Evolutionary conservation across 2,113 vertebrate genomes (phyloP).

Genomic region (Hippocampus guttulatus): DNA sequence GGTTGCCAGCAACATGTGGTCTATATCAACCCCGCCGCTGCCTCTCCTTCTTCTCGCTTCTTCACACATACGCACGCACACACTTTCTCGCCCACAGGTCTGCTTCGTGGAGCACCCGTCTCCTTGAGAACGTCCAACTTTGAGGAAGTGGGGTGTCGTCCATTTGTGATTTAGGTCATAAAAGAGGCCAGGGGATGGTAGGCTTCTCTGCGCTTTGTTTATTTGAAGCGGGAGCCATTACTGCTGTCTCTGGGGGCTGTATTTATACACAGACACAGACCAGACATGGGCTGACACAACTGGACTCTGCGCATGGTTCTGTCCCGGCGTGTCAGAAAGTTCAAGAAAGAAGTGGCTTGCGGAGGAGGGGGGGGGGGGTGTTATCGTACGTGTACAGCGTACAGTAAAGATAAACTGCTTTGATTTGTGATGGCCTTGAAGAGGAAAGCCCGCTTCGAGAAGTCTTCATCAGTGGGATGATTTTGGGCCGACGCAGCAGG

Average conservation of each 20-base stretch:
- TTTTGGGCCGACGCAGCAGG: constrained; percentile 41
- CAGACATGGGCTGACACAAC: constrained; percentile 60
- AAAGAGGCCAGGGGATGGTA: constrained; percentile 57
- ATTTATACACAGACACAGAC: constrained; percentile 74
- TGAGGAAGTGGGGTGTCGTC: constrained; percentile 68
- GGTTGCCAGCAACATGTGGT: constrained; percentile 55
- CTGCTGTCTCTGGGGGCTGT: constrained; percentile 65
- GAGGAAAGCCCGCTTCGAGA: constrained; percentile 46
- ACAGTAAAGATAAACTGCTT: constrained; percentile 63
- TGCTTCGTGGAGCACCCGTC: constrained; percentile 35
- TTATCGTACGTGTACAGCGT: constrained; percentile 53
- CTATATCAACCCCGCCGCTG: constrained; percentile 50
- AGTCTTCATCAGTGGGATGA: constrained; percentile 23
- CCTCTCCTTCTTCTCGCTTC: constrained; percentile 22
- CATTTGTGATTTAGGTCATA: constrained; percentile 71
- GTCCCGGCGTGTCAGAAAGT: constrained; percentile 21
- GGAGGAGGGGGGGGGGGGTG: constrained; percentile 8
- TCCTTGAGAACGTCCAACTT: constrained; percentile 51
- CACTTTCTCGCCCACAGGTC: constrained; percentile 23
- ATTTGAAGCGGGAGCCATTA: constrained; percentile 78
- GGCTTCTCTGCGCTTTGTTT: constrained; percentile 70
- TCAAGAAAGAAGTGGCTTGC: constrained; percentile 43
- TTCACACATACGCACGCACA: constrained; percentile 25
- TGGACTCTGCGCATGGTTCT: constrained; percentile 23
- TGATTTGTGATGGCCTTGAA: constrained; percentile 63